These are phyloP conservation scores for Halcyon senegalensis DNA, from an alignment of 2,113 vertebrate species.

Conservation along the genomic window DNA sequence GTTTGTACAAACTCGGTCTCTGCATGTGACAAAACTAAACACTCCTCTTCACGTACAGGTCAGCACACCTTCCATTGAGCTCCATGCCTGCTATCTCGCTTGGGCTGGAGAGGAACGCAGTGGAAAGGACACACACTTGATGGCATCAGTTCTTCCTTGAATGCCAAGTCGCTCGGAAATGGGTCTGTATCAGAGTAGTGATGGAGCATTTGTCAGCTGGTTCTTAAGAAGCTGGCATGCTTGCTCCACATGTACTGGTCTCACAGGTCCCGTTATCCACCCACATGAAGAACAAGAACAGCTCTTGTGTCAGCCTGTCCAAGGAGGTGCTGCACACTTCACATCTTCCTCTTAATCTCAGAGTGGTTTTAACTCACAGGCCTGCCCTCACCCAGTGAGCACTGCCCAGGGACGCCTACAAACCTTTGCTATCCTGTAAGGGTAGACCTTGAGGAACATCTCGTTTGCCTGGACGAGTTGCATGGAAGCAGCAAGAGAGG, in stretches of 20 bases:
- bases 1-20: background rate
- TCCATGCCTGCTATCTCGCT: background rate
- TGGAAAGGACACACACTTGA: background rate
- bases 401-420: background rate
- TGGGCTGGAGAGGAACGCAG: background rate
- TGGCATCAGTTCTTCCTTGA: background rate
- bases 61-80: background rate
- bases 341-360: background rate
- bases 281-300: background rate
- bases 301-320: background rate
- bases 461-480: conserved; percentile 72
- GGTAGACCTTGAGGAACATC: conserved; percentile 25
- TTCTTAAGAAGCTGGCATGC: background rate
- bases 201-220: background rate
- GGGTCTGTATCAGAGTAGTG: background rate
- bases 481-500: conserved; percentile 77
- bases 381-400: background rate
- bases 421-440: conserved; percentile 74
- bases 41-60: background rate
- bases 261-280: background rate
- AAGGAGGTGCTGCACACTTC: background rate
- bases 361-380: background rate
- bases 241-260: background rate
- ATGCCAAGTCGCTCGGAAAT: background rate
- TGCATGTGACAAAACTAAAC: background rate